Base-by-base conservation (phyloP, 2,113 vertebrate genomes). In the Malurus cyaneus region DNA sequence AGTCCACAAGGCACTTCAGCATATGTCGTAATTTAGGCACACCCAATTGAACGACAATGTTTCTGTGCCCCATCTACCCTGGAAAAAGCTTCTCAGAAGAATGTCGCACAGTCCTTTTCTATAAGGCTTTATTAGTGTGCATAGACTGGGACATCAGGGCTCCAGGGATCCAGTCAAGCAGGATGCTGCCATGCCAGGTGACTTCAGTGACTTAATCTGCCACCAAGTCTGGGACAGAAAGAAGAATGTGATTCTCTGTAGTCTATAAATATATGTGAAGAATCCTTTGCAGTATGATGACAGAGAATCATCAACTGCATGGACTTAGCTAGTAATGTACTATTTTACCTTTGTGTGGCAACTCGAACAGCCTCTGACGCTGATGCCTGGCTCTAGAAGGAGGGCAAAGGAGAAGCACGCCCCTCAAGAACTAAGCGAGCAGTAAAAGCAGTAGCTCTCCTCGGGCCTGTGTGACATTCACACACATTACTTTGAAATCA, bases 401-500 rank as follows among this genome's bases (percentile, higher is more conserved):
- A 89, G 60, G 61, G 56, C 20, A 79, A 65, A 84, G 50, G 69
- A 93, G 84, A 84, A 81, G 74, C 41, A 80, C 81, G 14, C 5
- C 80, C 23, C 39, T 53, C 1, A 34, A 73, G 50, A 87, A 28
- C 41, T 8, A 26, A 91, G 80, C 59, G 65, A 73, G 39, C 66
- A 80, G 86, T 46, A 57, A 84, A 47, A 94, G 77, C 90, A 87
- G 61, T 34, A 66, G 87, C 54, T 93, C 70, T 95, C 26, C 74
- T 34, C 36, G 74, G 83, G 56, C 39, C 90, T 46, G n/a, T 67
- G 86, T 96, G 94, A 86, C 88, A 93, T 89, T 95, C 71, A 67
- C 49, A 88, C 87, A 69, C 61, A 86, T 82, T 47, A 69, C 79
- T 65, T 60, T 92, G 94, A 92, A 93, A 92, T 93, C 92, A 80